These are phyloP conservation scores for Meandrusa payeni DNA, from an alignment of 2,888 invertebrate genomes.

Conservation along the genomic window DNA sequence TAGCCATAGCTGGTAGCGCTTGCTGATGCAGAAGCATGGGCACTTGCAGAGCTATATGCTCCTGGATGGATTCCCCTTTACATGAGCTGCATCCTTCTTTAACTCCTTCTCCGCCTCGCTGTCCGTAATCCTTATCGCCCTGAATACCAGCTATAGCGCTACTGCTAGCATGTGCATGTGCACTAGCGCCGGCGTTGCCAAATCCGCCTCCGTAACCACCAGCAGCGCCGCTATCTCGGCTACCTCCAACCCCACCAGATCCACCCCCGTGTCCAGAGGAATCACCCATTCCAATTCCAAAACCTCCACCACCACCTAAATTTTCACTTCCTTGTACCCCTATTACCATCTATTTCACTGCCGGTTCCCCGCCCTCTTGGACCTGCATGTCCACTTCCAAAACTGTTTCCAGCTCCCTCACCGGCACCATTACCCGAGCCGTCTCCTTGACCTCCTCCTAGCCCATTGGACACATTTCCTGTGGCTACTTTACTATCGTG, in stretches of 20 bases:
- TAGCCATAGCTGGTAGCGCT: conserved; percentile 50
- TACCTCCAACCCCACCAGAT: conserved; percentile 37
- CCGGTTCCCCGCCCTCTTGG: conserved; percentile 21
- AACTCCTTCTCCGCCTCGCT: too few species aligned
- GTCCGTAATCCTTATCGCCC: conserved; percentile 8
- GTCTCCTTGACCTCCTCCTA: conserved; percentile 30
- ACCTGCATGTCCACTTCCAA: conserved; percentile 26
- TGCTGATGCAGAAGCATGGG: conserved; percentile 50
- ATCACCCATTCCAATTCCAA: conserved; percentile 29
- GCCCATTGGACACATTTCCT: conserved; percentile 3
- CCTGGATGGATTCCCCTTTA: conserved; percentile 43
- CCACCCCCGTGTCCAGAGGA: conserved; percentile 20
- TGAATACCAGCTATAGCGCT: conserved; percentile 7
- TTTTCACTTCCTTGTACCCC: too few species aligned
- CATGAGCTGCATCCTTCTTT: conserved; percentile 38
- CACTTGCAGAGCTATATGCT: conserved; percentile 50
- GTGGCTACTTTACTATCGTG: not conserved
- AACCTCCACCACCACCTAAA: conserved; percentile 30
- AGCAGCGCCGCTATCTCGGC: conserved; percentile 33
- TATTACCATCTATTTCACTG: conserved; percentile 16
- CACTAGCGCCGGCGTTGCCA: conserved; percentile 16
- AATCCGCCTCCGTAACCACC: conserved; percentile 27
- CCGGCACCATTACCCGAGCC: conserved; percentile 27
- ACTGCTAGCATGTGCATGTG: conserved; percentile 21
- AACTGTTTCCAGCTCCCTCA: conserved; percentile 19